Evolutionary conservation across 1,140 invertebrate species (phyloP), one percentile per base, ranked within the genome.

Genomic region (Psilanteris sp.): DNA sequence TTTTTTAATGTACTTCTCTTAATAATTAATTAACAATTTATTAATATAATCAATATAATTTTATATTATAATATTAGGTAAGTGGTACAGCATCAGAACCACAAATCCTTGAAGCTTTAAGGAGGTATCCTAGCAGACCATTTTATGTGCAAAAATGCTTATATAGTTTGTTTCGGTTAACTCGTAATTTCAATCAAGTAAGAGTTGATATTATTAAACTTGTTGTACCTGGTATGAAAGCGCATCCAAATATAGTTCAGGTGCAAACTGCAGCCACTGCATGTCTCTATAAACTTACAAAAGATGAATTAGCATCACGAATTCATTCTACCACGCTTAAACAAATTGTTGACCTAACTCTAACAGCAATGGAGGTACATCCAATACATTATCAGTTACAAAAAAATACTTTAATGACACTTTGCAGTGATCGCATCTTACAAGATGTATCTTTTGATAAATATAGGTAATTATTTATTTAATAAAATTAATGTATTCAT

Each of bases 231-330:
- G 89, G 90, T 15, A 94, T 95, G 94, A 90, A 90, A 79, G 85
- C 87, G 13, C 92, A 95, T 86, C 90, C 91, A 2, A 90, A 90
- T 39, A 89, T 92, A 46, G 90, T 93, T 57, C 90, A 91, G 14
- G 92, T 95, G 27, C 94, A 95, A 87, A 93, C 95, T 91, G 93
- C 94, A 27, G 93, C 92, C 4, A 95, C 94, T 18, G 94, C 94
- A 14, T 95, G 94, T 83, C 87, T 95, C 10, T 95, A 95, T 81
- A 95, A 95, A 86, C 89, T 96, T 10, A 94, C 93, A 0, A 92
- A 93, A 79, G 91, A 91, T 9, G 91, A 93, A 73, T 81, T 93
- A 1, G 91, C 92, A 0, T 87, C 87, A 10, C 91, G 91, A 79
- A 91, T 95, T 43, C 93, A 95, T 86, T 93, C 93, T 0, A 88